Evolutionary conservation across 1,140 invertebrate genomes (phyloP).

Genomic region (Drosophila navojoa): DNA sequence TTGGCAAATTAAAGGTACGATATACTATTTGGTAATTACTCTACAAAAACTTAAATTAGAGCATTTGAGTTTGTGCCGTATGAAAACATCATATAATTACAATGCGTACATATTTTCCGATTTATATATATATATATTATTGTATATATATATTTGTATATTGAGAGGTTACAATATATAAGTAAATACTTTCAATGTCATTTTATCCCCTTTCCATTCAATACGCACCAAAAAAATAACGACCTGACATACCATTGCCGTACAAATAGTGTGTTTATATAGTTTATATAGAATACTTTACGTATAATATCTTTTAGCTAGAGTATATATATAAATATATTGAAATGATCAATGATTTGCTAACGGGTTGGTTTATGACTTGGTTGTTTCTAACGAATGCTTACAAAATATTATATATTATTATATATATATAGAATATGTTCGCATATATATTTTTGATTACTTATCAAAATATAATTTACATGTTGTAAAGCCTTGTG

Average conservation of each 20-base stretch:
- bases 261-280: slow-evolving; percentile 45
- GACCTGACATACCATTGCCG: slow-evolving; percentile 31
- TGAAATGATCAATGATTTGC: slow-evolving; percentile 40
- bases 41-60: slow-evolving; percentile 41
- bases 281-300: slow-evolving; percentile 46
- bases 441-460: slow-evolving; percentile 5
- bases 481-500: slow-evolving; percentile 58
- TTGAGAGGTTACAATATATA: slow-evolving; percentile 48
- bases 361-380: slow-evolving; percentile 29
- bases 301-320: slow-evolving; percentile 48
- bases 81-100: slow-evolving; percentile 51
- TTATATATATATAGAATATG: background rate
- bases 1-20: slow-evolving; percentile 49
- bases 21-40: slow-evolving; percentile 21
- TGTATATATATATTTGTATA: slow-evolving; percentile 38
- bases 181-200: slow-evolving; percentile 51
- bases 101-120: slow-evolving; percentile 29
- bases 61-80: slow-evolving; percentile 36
- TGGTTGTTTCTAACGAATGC: slow-evolving; percentile 33
- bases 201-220: slow-evolving; percentile 31
- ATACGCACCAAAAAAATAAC: slow-evolving; percentile 40
- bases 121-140: slow-evolving; percentile 30
- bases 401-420: slow-evolving; percentile 42
- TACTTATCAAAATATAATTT: slow-evolving; percentile 40
- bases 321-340: slow-evolving; percentile 27